Conservation (phyloP, 1,140 invertebrate species). For the Geopemphigus sp. region DNA sequence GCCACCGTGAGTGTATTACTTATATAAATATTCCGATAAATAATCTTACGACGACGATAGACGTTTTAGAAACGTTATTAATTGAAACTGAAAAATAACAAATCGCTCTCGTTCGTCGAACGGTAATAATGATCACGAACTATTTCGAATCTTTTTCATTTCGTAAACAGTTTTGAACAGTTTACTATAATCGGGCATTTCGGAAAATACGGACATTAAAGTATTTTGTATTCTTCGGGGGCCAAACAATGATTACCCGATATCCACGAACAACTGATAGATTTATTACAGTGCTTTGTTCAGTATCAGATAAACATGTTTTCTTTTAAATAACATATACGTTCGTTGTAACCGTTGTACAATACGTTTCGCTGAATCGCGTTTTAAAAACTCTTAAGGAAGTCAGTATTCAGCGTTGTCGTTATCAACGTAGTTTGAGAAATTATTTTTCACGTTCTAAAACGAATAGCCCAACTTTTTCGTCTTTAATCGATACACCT, state of each 20-base stretch:
- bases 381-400: constrained; percentile 16
- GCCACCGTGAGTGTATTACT: no score
- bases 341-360: not conserved
- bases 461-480: no score
- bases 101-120: not conserved
- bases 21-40: no score
- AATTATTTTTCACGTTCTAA: no score
- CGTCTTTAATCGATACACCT: no score
- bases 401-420: not conserved
- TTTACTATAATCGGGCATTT: no score
- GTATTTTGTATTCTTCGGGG: not conserved
- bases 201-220: not conserved
- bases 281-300: constrained; percentile 28
- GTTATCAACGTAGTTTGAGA: no score
- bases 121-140: not conserved
- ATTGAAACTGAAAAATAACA: no score
- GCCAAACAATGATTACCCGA: constrained; percentile 10
- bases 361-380: not conserved
- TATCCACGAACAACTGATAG: not conserved
- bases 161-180: constrained; percentile 13
- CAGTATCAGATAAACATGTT: constrained; percentile 13
- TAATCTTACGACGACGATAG: no score
- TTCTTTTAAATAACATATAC: constrained; percentile 8
- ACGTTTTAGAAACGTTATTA: no score
- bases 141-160: not conserved